Percentiles rank a stretch among this genome's conserved stretches.
Conservation (phyloP, 2,113 vertebrate species). For the Myotis davidii region DNA sequence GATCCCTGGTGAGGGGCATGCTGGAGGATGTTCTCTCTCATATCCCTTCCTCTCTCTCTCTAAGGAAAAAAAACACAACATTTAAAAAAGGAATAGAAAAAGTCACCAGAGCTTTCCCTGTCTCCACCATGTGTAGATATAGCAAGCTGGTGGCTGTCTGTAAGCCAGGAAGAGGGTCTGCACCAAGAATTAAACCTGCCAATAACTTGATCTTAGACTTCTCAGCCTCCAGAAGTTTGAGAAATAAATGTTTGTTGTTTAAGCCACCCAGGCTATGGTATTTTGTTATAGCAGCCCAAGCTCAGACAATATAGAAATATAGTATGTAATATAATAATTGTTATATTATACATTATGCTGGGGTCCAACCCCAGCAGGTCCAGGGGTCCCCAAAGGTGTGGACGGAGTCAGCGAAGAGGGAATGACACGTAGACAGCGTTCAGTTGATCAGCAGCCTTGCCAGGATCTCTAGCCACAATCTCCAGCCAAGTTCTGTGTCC, state of each 20-base stretch:
- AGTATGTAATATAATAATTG: background rate
- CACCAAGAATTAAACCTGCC: background rate
- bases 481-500: too few relatives aligned
- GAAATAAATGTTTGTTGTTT: constrained; percentile 1
- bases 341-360: background rate
- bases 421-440: too few relatives aligned
- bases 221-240: background rate
- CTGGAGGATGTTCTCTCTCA: too few relatives aligned
- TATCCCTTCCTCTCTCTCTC: too few relatives aligned
- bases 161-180: background rate
- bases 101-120: background rate
- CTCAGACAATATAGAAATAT: background rate
- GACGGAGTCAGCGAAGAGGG: too few relatives aligned
- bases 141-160: background rate
- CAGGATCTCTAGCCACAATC: too few relatives aligned
- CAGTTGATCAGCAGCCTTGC: too few relatives aligned
- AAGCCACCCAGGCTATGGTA: background rate
- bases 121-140: background rate
- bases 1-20: too few relatives aligned
- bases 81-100: background rate
- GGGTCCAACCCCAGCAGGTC: too few relatives aligned
- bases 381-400: too few relatives aligned
- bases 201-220: background rate
- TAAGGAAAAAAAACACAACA: too few relatives aligned
- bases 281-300: background rate